Evolutionary conservation across 2,113 vertebrate genomes (phyloP).

Genomic region (Pelusios castaneus): DNA sequence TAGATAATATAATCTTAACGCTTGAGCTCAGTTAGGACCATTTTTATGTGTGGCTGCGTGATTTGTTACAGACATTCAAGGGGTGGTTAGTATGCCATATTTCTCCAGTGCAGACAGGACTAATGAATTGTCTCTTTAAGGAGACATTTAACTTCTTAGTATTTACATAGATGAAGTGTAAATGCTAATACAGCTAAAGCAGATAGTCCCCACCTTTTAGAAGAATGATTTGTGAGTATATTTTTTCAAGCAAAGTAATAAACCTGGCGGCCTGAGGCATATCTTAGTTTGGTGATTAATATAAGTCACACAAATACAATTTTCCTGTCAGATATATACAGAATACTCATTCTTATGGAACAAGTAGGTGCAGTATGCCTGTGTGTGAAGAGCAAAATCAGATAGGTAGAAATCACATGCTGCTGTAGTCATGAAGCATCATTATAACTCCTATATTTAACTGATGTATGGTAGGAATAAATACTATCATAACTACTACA

Average conservation of each 20-base stretch:
- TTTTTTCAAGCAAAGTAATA: constrained; percentile 19
- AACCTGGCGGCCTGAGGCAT: neutral
- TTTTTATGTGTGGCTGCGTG: accelerated
- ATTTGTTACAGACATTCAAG: neutral
- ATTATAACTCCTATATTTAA: constrained; percentile 37
- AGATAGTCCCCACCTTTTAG: neutral
- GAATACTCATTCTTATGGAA: neutral
- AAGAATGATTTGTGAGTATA: constrained; percentile 13
- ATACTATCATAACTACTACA: constrained; percentile 31
- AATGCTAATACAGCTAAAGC: neutral
- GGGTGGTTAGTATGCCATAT: neutral
- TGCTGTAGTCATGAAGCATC: constrained; percentile 23
- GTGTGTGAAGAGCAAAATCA: constrained; percentile 8
- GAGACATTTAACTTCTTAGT: neutral
- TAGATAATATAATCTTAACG: neutral
- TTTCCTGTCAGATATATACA: neutral
- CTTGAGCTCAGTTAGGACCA: neutral
- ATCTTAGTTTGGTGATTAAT: neutral
- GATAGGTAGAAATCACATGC: constrained; percentile 28
- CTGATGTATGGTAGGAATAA: constrained; percentile 44
- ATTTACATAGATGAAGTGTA: neutral
- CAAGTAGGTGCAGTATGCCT: neutral
- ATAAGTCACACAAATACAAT: neutral
- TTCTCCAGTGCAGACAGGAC: constrained; percentile 14
- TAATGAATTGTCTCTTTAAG: constrained; percentile 2